phyloP scores from a whole-genome alignment of 2,888 invertebrate genomes.

The Pilophorus perplexus region DNA sequence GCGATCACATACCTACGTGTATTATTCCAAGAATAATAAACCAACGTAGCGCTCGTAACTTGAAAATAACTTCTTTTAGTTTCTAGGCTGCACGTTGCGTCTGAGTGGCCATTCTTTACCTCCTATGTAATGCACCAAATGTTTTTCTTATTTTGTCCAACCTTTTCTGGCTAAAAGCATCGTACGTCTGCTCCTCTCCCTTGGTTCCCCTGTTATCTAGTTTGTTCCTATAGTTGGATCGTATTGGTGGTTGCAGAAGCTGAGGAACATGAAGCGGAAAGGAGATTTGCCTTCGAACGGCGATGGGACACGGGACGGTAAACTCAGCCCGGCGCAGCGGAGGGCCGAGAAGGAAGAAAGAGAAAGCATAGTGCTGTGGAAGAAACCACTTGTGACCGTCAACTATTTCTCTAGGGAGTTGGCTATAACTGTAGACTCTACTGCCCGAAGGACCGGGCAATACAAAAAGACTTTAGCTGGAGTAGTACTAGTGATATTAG shows the following conservation, averaged over 20 bases:
- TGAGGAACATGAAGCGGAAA: constrained; percentile 45
- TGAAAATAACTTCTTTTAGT: too few relatives aligned
- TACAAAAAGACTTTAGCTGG: constrained; percentile 38
- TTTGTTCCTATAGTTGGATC: neutral
- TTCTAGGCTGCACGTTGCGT: too few relatives aligned
- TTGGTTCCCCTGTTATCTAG: neutral
- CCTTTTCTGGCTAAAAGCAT: too few relatives aligned
- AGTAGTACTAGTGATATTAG: constrained; percentile 17
- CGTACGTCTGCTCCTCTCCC: too few relatives aligned
- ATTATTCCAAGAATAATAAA: too few relatives aligned
- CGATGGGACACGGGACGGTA: constrained; percentile 5
- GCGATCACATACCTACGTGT: too few relatives aligned
- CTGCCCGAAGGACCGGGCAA: constrained; percentile 12
- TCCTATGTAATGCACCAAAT: too few relatives aligned
- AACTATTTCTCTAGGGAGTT: constrained; percentile 78
- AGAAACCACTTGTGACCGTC: constrained; percentile 72
- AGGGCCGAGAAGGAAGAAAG: constrained; percentile 43
- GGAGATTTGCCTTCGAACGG: constrained; percentile 42
- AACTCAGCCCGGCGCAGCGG: constrained; percentile 9
- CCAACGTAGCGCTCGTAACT: too few relatives aligned
- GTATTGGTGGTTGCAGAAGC: constrained; percentile 44
- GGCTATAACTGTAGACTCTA: constrained; percentile 57
- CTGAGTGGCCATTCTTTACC: too few relatives aligned
- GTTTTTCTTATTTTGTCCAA: too few relatives aligned
- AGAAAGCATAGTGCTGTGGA: constrained; percentile 68